Conservation (phyloP, 2,888 invertebrate species). For the Tipula lateralis region DNA sequence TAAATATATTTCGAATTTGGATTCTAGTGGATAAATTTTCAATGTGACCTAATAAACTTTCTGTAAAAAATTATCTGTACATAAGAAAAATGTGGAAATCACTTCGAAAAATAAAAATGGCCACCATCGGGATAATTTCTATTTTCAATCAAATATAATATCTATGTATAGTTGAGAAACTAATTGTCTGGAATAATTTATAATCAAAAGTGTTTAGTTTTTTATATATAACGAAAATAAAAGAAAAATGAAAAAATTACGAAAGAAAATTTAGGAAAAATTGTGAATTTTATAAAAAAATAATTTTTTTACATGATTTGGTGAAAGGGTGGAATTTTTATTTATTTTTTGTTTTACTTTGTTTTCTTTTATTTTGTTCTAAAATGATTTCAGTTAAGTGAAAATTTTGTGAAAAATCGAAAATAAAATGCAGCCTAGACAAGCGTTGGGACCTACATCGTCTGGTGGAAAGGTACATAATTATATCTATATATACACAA, state of each 20-base stretch:
- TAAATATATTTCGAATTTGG: background rate
- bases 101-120: background rate
- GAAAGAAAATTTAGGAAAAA: slow-evolving; percentile 6
- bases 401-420: background rate
- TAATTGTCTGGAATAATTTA: background rate
- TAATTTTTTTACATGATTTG: background rate
- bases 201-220: slow-evolving; percentile 1
- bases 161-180: background rate
- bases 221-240: background rate
- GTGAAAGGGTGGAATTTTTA: background rate
- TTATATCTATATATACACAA: background rate
- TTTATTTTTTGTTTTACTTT: background rate
- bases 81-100: background rate
- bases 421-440: background rate
- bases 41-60: background rate
- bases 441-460: background rate
- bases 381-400: background rate
- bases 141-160: background rate
- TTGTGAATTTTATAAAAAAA: background rate
- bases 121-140: background rate
- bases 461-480: background rate
- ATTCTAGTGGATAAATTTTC: background rate
- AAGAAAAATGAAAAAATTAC: background rate
- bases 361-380: background rate
- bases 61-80: background rate